phyloP scores from a whole-genome alignment of 2,888 invertebrate genomes.

The Trichogramma dendrolimi region DNA sequence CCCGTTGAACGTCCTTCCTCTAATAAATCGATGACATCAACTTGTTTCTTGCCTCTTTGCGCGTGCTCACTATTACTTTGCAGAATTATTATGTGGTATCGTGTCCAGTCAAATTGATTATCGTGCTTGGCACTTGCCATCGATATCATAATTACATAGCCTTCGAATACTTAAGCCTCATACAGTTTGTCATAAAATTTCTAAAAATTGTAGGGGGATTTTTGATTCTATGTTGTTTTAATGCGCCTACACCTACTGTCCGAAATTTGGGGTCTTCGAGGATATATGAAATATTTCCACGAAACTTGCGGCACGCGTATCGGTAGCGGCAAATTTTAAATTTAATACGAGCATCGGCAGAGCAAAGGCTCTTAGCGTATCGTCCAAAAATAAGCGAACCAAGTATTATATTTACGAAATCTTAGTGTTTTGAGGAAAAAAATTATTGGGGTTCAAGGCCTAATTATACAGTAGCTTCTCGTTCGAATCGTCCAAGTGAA shows the following conservation, averaged over 20 bases:
- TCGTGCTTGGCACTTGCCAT: no score
- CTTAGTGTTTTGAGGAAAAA: constrained; percentile 39
- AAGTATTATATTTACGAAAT: constrained; percentile 33
- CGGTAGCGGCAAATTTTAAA: no score
- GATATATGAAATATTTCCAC: neutral
- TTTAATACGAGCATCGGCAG: no score
- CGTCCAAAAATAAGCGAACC: constrained; percentile 21
- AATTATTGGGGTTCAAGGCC: constrained; percentile 38
- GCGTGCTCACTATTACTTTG: neutral
- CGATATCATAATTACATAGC: no score
- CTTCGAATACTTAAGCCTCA: no score
- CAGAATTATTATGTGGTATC: constrained; percentile 3
- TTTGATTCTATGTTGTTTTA: constrained; percentile 21
- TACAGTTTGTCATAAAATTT: no score
- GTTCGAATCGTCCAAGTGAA: constrained; percentile 19
- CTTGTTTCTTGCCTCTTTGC: no score
- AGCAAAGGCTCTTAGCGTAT: neutral
- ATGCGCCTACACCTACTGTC: neutral
- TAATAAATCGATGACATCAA: no score
- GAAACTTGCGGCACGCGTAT: neutral
- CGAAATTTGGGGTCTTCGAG: no score
- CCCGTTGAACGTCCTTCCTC: no score
- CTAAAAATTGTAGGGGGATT: neutral
- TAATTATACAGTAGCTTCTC: constrained; percentile 52
- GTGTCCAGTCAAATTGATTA: no score